Evolutionary conservation across 2,113 vertebrate genomes (phyloP).

Genomic region (Sigmodon hispidus): DNA sequence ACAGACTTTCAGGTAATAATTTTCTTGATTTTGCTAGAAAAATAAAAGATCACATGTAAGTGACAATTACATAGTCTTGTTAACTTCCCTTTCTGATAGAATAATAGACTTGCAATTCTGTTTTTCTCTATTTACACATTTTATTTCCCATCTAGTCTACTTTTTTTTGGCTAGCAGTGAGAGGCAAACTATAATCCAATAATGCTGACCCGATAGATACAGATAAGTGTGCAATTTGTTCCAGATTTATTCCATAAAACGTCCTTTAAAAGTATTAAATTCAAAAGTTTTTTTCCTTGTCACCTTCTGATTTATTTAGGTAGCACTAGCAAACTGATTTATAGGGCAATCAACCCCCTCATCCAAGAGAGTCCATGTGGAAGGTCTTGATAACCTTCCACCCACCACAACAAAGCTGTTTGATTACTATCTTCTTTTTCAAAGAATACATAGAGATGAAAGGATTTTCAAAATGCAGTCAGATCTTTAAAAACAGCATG

Average conservation of each 20-base stretch:
- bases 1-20: conserved; percentile 2
- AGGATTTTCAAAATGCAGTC: conserved; percentile 47
- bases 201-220: conserved; percentile 50
- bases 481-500: conserved; percentile 52
- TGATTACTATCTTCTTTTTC: conserved; percentile 68
- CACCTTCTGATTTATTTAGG: conserved; percentile 45
- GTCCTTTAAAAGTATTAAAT: conserved; percentile 61
- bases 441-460: conserved; percentile 66
- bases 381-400: conserved; percentile 68
- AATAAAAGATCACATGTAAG: conserved; percentile 32
- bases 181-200: conserved; percentile 58
- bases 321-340: conserved; percentile 51
- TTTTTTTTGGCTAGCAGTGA: conserved; percentile 41
- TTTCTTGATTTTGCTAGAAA: conserved; percentile 38
- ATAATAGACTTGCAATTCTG: conserved; percentile 50
- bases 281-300: conserved; percentile 39
- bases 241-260: conserved; percentile 62
- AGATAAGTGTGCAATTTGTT: conserved; percentile 70
- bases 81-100: conserved; percentile 46
- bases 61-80: conserved; percentile 38
- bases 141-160: conserved; percentile 29
- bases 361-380: conserved; percentile 28
- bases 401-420: conserved; percentile 40
- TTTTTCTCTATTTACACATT: conserved; percentile 60
- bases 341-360: conserved; percentile 39